Evolutionary conservation across 2,888 invertebrate genomes (phyloP), one percentile per base, ranked within the genome.

Genomic region (Liposcelis brunnea): DNA sequence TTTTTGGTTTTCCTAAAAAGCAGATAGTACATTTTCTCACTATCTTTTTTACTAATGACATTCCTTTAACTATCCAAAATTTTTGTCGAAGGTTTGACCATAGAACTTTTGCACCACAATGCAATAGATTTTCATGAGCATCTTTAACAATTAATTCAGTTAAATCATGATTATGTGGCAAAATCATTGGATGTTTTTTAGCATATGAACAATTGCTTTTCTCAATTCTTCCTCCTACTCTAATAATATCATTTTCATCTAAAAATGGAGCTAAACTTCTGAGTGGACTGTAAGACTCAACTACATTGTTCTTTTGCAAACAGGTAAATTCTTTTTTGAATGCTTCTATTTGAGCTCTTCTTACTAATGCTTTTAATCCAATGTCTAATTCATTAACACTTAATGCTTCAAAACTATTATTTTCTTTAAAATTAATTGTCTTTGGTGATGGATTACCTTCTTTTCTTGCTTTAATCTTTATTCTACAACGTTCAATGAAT

Each of bases 11-110:
- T 10, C 51, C 44, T 14, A 51, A 50, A 12, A 51, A 44, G 48
- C 62, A 62, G 3, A 34, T 50, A 0, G 55, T 47, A 50, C 61
- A 62, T 2, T 50, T 49, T 5, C 40, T 31, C 2, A 58, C 52
- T 1, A 51, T 16, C 5, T 40, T 42, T 19, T 53, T 49, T 1
- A 56, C 54, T 6, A 47, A 45, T 11, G 50, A 43, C 46, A 52
- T 49, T 11, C 51, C 54, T 5, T 52, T 49, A 4, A 55, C 45
- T 2, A 61, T 56, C 57, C 58, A 59, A 40, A 49, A 59, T 2
- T 53, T 46, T 15, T 46, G 12, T 12, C 50, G 43, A 2, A 56
- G 7, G 2, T 4, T 8, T 26, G 26, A 26, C 8, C 4, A 26
- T 6, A 26, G 26, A 4, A 26, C 4, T 26, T 4, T 26, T 26